A percentile compares a stretch with the other conserved stretches of the same genome.
These are phyloP conservation scores for Cinclus mexicanus DNA, from an alignment of 2,113 vertebrate genomes.

Conservation along the genomic window DNA sequence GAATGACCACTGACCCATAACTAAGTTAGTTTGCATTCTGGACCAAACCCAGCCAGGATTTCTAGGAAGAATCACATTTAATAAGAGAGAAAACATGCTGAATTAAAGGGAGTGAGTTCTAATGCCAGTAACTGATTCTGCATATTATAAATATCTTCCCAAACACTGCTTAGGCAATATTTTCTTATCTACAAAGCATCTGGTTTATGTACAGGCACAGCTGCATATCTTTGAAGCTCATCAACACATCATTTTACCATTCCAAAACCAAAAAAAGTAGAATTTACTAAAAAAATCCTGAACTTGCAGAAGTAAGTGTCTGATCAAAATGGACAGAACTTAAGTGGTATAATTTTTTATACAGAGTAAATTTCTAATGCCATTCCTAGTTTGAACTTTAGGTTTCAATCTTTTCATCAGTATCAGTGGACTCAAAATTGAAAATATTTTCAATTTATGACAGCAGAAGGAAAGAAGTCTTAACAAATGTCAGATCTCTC, in stretches of 20 bases:
- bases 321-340: not conserved
- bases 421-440: not conserved
- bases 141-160: not conserved
- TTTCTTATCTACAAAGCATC: not conserved
- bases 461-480: not conserved
- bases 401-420: not conserved
- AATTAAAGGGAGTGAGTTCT: not conserved
- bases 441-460: not conserved
- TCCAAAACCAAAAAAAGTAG: not conserved
- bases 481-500: not conserved
- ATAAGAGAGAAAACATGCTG: not conserved
- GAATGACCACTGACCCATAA: not conserved
- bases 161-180: not conserved
- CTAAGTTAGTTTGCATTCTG: not conserved
- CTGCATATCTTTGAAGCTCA: not conserved
- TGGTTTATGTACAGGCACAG: not conserved
- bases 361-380: not conserved
- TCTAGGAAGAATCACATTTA: not conserved
- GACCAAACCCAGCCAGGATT: not conserved
- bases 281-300: not conserved
- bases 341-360: not conserved
- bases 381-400: not conserved
- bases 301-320: not conserved
- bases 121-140: not conserved
- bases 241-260: not conserved